Percentiles rank a stretch among this genome's conserved stretches.
Evolutionary conservation across 2,797 vertebrate species (phyloP).

Genomic region (Pelodytes ibericus): DNA sequence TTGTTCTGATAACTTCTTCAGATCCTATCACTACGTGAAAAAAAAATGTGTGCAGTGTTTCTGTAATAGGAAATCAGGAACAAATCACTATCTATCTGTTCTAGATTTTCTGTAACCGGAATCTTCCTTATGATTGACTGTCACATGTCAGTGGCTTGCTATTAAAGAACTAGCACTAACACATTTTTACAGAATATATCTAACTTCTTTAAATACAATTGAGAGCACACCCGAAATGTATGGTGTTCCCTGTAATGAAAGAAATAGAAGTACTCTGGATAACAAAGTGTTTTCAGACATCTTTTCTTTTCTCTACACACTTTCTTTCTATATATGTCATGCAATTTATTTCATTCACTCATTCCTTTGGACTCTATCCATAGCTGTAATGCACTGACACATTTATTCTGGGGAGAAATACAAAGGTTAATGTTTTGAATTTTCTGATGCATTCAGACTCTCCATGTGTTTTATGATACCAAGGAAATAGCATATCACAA

Average conservation of each 20-base stretch:
- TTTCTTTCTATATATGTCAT: background rate
- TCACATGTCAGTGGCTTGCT: background rate
- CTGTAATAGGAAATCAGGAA: no score
- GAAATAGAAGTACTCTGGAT: background rate
- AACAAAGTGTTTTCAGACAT: background rate
- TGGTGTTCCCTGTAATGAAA: background rate
- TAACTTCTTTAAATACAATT: no score
- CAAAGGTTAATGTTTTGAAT: background rate
- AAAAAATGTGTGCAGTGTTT: no score
- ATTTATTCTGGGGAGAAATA: background rate
- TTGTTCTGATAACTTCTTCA: no score
- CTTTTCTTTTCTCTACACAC: background rate
- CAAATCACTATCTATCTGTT: no score
- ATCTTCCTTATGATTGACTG: background rate
- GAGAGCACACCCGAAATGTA: no score
- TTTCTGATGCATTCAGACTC: background rate
- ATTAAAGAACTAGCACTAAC: background rate
- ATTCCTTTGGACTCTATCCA: background rate
- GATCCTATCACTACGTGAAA: no score
- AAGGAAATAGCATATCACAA: background rate
- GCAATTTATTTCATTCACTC: background rate
- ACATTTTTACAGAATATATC: no score
- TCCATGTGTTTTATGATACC: background rate
- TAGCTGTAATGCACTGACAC: background rate
- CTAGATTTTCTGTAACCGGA: no score